phyloP scores from a whole-genome alignment of 2,888 invertebrate genomes.

The Oasisia sp. region DNA sequence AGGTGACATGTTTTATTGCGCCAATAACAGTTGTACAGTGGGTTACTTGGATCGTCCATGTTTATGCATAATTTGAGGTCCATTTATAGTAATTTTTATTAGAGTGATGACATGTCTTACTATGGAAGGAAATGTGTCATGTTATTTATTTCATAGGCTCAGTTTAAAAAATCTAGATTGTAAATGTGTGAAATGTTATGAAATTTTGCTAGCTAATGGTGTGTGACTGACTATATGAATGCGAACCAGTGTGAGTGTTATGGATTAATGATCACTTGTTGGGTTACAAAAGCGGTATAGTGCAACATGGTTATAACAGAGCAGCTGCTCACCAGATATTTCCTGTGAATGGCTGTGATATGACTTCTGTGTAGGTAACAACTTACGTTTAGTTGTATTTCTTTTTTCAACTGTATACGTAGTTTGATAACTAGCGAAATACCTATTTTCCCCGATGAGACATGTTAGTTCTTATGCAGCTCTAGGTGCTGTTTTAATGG shows the following conservation, averaged over 20 bases:
- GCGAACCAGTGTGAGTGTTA: not conserved
- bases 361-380: no score
- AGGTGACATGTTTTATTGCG: not conserved
- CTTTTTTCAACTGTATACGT: no score
- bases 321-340: not conserved
- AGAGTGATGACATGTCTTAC: not conserved
- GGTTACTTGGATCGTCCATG: not conserved
- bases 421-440: no score
- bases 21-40: not conserved
- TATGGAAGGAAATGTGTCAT: not conserved
- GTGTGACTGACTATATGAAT: not conserved
- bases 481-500: no score
- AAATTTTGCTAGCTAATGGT: not conserved
- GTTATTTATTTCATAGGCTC: not conserved
- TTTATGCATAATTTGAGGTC: not conserved
- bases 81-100: not conserved
- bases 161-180: not conserved
- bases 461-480: no score
- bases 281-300: not conserved
- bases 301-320: not conserved
- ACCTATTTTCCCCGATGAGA: no score
- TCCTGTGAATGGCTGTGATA: no score
- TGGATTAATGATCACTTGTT: not conserved
- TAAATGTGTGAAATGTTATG: not conserved
- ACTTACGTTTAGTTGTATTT: no score